Evolutionary conservation across 2,797 vertebrate species (phyloP).

Genomic region (Streptopelia turtur): DNA sequence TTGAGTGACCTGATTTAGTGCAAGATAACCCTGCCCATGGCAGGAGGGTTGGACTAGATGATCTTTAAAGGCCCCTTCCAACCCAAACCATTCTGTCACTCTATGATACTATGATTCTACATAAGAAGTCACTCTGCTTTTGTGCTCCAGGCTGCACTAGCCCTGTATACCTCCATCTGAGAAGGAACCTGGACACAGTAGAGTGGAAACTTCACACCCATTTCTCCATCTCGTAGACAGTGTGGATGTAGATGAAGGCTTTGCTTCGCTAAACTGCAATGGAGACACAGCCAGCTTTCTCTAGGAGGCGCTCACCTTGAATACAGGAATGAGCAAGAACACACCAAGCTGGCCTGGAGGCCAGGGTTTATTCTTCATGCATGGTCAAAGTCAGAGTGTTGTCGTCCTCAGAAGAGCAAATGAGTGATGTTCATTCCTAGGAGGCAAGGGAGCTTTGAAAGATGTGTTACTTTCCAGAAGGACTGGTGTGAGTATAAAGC

Average conservation of each 20-base stretch:
- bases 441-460: background rate
- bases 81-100: background rate
- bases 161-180: background rate
- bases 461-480: background rate
- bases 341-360: background rate
- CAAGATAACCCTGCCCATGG: background rate
- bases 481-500: background rate
- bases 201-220: background rate
- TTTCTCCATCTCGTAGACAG: background rate
- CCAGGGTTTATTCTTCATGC: background rate
- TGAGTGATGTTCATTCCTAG: background rate
- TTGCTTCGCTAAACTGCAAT: background rate
- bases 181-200: background rate
- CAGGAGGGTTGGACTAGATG: fast-evolving
- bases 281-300: background rate
- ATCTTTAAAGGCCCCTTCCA: background rate
- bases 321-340: background rate
- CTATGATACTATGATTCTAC: background rate
- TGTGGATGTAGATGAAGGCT: background rate
- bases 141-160: background rate
- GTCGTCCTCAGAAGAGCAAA: fast-evolving
- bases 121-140: background rate
- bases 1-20: background rate
- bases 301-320: background rate
- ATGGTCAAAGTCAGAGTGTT: background rate